These are phyloP conservation scores for Phymatocera aterrima DNA, from an alignment of 2,888 invertebrate species.

Conservation along the genomic window DNA sequence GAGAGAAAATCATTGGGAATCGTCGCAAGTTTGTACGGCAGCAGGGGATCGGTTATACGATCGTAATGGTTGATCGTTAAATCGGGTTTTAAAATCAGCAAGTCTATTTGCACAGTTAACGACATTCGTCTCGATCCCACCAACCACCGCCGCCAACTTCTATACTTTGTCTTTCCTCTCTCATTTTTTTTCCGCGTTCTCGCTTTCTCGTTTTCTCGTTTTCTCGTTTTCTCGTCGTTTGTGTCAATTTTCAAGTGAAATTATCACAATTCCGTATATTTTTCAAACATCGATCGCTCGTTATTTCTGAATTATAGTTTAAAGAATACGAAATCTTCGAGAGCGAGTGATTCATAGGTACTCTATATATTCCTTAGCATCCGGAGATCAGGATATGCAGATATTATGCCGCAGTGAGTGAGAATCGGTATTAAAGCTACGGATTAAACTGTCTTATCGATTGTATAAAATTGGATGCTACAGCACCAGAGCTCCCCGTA, in stretches of 20 bases:
- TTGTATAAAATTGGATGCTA: too few relatives aligned
- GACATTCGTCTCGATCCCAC: constrained; percentile 29
- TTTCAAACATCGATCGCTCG: constrained; percentile 10
- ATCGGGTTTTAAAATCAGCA: constrained; percentile 42
- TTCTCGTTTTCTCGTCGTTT: neutral
- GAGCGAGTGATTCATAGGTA: too few relatives aligned
- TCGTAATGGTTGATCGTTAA: constrained; percentile 37
- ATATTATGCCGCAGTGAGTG: too few relatives aligned
- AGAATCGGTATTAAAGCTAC: too few relatives aligned
- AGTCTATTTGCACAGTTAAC: constrained; percentile 42
- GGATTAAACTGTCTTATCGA: too few relatives aligned
- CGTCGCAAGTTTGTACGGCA: neutral
- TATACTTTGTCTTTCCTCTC: neutral
- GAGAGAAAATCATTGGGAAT: constrained; percentile 35
- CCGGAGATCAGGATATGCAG: too few relatives aligned
- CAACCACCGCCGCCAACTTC: neutral
- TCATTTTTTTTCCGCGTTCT: neutral
- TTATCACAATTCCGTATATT: neutral
- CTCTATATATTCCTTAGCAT: too few relatives aligned
- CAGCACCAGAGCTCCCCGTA: too few relatives aligned
- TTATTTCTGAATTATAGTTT: neutral
- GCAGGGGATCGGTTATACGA: neutral
- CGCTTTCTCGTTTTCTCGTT: neutral
- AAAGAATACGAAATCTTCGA: neutral
- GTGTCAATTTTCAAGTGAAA: neutral